phyloP scores from a whole-genome alignment of 2,113 vertebrate genomes.

The Actenoides lindsayi region DNA sequence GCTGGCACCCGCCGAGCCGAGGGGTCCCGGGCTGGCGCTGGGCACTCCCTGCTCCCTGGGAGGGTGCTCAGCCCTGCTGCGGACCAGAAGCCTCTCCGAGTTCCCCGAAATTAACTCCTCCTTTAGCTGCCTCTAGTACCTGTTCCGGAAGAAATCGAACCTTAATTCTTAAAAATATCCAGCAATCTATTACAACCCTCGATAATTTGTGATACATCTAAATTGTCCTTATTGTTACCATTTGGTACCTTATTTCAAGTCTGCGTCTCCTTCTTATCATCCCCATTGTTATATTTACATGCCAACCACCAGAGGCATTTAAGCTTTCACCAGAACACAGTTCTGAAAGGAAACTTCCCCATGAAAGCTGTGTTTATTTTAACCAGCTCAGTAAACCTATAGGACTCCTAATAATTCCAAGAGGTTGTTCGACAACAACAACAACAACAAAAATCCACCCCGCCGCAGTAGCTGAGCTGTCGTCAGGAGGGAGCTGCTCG shows the following conservation, averaged over 20 bases:
- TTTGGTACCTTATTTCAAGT: not conserved
- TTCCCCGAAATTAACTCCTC: accelerated
- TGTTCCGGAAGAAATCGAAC: not conserved
- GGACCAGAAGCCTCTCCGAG: not conserved
- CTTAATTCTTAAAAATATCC: not conserved
- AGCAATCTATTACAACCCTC: too few relatives aligned
- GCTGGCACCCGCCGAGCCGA: too few relatives aligned
- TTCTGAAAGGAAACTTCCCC: not conserved
- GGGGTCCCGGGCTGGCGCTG: not conserved
- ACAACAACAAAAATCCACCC: not conserved
- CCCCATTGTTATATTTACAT: not conserved
- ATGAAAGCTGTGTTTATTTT: not conserved
- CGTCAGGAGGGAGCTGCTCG: not conserved
- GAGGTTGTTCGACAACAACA: not conserved
- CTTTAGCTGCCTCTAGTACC: not conserved
- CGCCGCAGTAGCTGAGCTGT: not conserved
- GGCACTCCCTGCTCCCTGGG: not conserved
- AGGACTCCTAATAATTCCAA: too few relatives aligned
- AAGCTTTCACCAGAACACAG: not conserved
- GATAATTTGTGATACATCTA: not conserved
- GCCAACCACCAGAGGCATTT: not conserved
- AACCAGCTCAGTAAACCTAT: not conserved
- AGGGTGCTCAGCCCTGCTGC: not conserved
- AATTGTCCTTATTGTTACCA: too few relatives aligned
- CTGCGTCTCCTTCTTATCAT: not conserved